Evolutionary conservation across 2,888 invertebrate genomes (phyloP).

Genomic region (Autographa gamma): DNA sequence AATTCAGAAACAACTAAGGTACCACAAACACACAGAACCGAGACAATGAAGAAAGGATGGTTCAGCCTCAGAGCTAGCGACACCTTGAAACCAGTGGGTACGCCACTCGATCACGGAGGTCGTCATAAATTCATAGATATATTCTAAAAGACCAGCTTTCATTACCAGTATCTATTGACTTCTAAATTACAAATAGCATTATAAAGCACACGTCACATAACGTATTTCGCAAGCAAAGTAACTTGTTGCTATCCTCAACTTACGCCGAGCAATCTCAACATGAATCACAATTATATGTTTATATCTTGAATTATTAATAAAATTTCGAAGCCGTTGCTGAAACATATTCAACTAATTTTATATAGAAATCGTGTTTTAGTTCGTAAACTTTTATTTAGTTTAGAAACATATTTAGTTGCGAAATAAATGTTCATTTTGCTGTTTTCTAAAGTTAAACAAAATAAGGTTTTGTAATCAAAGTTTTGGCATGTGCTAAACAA

Average conservation of each 20-base stretch:
- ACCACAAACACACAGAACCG: no score
- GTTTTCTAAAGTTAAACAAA: background rate
- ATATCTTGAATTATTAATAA: background rate
- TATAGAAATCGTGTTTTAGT: background rate
- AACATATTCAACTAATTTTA: background rate
- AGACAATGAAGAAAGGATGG: no score
- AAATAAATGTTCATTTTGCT: background rate
- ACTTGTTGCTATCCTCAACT: slow-evolving; percentile 43
- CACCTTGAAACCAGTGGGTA: no score
- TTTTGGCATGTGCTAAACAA: no score
- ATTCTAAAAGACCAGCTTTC: no score
- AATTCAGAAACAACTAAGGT: no score
- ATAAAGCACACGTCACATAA: slow-evolving; percentile 8
- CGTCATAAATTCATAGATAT: no score
- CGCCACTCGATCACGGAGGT: no score
- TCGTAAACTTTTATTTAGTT: background rate
- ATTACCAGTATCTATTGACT: no score
- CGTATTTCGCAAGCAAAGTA: slow-evolving; percentile 15
- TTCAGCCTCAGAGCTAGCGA: no score
- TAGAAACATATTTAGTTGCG: background rate
- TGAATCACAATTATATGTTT: background rate
- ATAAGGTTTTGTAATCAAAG: background rate
- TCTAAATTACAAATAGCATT: background rate
- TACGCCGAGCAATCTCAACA: slow-evolving; percentile 22
- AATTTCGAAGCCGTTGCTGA: background rate